These are phyloP conservation scores for Scolopax mira DNA, from an alignment of 2,113 vertebrate species.

Conservation along the genomic window DNA sequence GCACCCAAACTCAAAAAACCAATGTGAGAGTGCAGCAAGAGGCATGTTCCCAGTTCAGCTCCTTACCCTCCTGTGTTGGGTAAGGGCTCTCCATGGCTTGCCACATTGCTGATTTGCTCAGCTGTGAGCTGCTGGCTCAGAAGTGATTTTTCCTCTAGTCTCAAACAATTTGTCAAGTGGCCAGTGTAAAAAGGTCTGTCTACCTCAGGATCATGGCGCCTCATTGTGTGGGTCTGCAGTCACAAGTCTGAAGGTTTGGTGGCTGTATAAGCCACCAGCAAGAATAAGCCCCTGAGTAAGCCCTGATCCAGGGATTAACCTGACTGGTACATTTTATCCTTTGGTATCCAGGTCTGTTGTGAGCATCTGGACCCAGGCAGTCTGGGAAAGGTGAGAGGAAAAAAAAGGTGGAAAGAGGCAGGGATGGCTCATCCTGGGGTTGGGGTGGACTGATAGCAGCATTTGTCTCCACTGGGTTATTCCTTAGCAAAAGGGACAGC, in stretches of 20 bases:
- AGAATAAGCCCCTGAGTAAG: background rate
- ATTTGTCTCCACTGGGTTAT: background rate
- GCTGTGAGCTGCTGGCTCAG: background rate
- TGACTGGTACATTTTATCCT: background rate
- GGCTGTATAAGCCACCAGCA: background rate
- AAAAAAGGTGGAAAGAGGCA: background rate
- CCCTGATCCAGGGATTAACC: background rate
- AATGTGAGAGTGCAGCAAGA: fast-evolving
- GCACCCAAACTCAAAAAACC: background rate
- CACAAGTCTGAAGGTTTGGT: background rate
- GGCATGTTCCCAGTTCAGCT: background rate
- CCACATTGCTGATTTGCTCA: background rate
- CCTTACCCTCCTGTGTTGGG: background rate
- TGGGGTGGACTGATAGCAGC: background rate
- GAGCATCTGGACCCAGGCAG: background rate
- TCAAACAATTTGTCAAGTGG: background rate
- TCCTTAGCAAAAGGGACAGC: background rate
- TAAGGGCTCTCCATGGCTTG: background rate
- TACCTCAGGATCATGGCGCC: background rate
- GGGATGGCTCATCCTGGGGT: background rate
- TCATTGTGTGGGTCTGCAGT: background rate
- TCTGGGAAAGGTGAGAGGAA: background rate
- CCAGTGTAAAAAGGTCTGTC: background rate
- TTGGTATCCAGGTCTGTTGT: background rate
- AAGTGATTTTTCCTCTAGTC: background rate